These are phyloP conservation scores for Macrobrachium nipponense DNA, from an alignment of 1,140 invertebrate species.

Conservation along the genomic window DNA sequence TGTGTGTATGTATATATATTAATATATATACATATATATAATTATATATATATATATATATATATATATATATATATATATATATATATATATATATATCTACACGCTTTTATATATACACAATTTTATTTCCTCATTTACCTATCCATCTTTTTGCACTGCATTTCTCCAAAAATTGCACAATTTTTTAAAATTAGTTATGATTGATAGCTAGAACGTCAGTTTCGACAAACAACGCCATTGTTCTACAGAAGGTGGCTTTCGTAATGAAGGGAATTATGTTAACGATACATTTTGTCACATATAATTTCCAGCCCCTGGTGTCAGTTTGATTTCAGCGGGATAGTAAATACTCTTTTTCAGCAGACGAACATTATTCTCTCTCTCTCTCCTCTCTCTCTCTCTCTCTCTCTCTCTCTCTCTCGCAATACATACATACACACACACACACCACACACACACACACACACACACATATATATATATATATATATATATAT, in stretches of 20 bases:
- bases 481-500: constrained; percentile 28
- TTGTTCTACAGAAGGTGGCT: no score
- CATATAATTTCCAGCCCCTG: background rate
- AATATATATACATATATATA: background rate
- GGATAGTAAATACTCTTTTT: no score
- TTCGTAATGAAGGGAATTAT: no score
- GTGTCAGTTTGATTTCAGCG: background rate
- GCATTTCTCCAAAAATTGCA: no score
- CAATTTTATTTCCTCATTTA: background rate
- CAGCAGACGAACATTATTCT: background rate
- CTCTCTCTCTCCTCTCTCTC: background rate
- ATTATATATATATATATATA: background rate
- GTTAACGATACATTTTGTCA: no score
- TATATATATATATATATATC: background rate
- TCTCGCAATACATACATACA: background rate
- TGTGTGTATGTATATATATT: background rate
- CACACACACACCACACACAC: no score
- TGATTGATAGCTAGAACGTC: no score
- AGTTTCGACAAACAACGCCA: no score
- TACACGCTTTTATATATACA: background rate
- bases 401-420: background rate
- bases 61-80: background rate
- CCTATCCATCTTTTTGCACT: no score
- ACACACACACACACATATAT: no score
- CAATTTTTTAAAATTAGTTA: no score